These are phyloP conservation scores for Copidosoma floridanum DNA, from an alignment of 1,140 invertebrate species.

Conservation along the genomic window DNA sequence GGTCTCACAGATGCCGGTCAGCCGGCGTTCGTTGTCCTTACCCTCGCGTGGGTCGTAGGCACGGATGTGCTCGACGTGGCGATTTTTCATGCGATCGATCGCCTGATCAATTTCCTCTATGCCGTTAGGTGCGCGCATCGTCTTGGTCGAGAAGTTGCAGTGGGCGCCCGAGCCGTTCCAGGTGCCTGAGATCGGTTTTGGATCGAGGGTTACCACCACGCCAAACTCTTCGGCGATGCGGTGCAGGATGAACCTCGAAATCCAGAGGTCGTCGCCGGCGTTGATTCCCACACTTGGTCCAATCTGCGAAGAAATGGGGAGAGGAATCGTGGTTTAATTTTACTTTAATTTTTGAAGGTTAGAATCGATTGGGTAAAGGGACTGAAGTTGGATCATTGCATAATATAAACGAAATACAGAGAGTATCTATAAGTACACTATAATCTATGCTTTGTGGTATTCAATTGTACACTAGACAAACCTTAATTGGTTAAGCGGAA, in stretches of 20 bases:
- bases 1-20: conserved; percentile 83
- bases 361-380: too few relatives aligned
- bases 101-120: conserved; percentile 74
- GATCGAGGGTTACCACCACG: conserved; percentile 81
- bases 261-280: conserved; percentile 89
- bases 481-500: too few relatives aligned
- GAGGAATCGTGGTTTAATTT: too few relatives aligned
- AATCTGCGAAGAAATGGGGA: too few relatives aligned
- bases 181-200: conserved; percentile 81
- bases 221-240: conserved; percentile 90
- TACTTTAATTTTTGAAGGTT: too few relatives aligned
- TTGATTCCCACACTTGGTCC: conserved; percentile 80
- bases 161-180: conserved; percentile 93
- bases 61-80: conserved; percentile 84
- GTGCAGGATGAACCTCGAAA: conserved; percentile 81
- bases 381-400: too few relatives aligned
- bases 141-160: conserved; percentile 86
- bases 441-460: too few relatives aligned
- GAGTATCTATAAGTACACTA: too few relatives aligned
- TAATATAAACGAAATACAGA: too few relatives aligned
- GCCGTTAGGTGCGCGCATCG: conserved; percentile 83
- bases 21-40: conserved; percentile 78
- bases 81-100: conserved; percentile 77
- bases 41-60: conserved; percentile 84
- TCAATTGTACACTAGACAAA: too few relatives aligned